Base-by-base conservation (phyloP, 2,888 invertebrate species). In the Epicampocera succincta region DNA sequence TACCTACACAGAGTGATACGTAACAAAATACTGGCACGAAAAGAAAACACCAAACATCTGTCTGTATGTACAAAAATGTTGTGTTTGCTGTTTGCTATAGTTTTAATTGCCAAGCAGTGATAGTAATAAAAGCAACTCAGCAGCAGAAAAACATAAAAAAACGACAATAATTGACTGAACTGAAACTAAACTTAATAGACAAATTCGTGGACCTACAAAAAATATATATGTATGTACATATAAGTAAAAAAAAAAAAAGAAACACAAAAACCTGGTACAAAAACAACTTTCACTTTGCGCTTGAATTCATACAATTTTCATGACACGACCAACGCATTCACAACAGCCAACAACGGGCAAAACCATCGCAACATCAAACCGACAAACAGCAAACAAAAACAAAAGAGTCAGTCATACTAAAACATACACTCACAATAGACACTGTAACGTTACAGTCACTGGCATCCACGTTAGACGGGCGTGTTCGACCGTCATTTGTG, bases 251-350 rank as follows among this genome's bases (percentile, higher is more conserved):
- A n/a, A n/a, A n/a, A n/a, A n/a, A n/a, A n/a, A n/a, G n/a, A n/a
- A n/a, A n/a, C n/a, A 61, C 40, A 33, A n/a, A 29, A 46, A 42
- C 78, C 72, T 44, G 68, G 61, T 77, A 69, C 73, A 83, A 83
- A 74, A 89, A 86, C 86, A 89, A 88, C 88, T 88, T 88, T 88
- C 88, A 89, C 88, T 88, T 87, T 86, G 87, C 86, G 88, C 88
- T 87, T 88, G 88, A 89, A 88, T 89, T 88, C 83, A 85, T 83
- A 69, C 78, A 80, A 42, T 71, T 74, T 78, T 82, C 63, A 82
- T 82, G 74, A 74, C 77, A 82, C 63, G 77, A 61, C 48, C 72
- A 54, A 33, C 21, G 33, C 33, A 33, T 33, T 33, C 52, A 29
- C 48, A 40, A 9, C 46, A 25, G 25, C 25, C 25, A 25, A 25